These are phyloP conservation scores for Thinocorus orbignyianus DNA, from an alignment of 2,113 vertebrate species.

Conservation along the genomic window DNA sequence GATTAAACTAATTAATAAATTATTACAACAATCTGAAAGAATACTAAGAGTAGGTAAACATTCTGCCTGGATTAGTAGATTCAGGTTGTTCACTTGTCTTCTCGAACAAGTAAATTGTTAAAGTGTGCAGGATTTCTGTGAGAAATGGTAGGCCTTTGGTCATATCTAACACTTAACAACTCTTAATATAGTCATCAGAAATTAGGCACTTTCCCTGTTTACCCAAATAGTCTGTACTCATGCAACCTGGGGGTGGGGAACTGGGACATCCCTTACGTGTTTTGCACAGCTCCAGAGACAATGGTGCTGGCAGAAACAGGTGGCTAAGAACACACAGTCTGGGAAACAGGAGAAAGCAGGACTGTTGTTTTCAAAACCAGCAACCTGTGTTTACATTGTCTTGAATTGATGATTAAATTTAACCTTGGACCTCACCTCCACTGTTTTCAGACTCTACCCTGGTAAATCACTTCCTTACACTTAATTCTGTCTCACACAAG, in stretches of 20 bases:
- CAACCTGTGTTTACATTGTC: neutral
- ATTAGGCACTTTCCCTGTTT: neutral
- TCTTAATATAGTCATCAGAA: neutral
- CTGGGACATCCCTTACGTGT: neutral
- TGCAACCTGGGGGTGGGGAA: neutral
- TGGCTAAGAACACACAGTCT: neutral
- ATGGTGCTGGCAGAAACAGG: neutral
- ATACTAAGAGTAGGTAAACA: conserved; percentile 23
- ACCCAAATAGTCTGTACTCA: neutral
- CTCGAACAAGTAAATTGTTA: neutral
- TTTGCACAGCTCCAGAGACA: neutral
- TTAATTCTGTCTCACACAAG: neutral
- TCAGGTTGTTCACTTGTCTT: neutral
- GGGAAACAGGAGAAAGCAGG: neutral
- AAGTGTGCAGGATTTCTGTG: conserved; percentile 9
- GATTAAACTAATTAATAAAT: conserved; percentile 21
- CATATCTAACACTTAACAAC: conserved; percentile 7
- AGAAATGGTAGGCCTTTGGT: neutral
- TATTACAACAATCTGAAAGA: conserved; percentile 8
- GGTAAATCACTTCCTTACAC: neutral
- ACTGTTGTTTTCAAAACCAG: neutral
- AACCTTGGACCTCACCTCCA: neutral
- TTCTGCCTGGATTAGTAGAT: conserved; percentile 21
- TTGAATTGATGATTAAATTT: neutral
- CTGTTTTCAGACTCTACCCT: neutral